Percentiles rank a stretch among this genome's conserved stretches.
These are phyloP conservation scores for Scaptomyza parva DNA, from an alignment of 2,888 invertebrate genomes.

Conservation along the genomic window DNA sequence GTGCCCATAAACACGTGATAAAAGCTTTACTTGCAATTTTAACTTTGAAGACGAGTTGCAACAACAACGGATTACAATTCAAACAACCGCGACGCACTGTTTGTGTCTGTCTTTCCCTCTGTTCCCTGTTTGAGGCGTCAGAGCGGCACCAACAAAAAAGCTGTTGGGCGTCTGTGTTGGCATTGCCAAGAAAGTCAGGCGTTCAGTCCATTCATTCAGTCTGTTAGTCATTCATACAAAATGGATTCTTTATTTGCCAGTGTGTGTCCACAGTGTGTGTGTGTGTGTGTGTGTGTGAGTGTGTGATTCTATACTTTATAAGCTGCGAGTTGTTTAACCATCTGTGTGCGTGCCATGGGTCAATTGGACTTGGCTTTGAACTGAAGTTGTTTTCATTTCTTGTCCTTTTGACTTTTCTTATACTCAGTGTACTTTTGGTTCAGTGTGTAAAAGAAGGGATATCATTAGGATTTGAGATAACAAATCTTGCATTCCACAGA, in stretches of 20 bases:
- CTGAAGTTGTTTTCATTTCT: slow-evolving; percentile 7
- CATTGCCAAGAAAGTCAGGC: slow-evolving; percentile 46
- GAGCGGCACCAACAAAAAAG: slow-evolving; percentile 62
- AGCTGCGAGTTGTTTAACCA: slow-evolving; percentile 44
- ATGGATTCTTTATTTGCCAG: slow-evolving; percentile 30
- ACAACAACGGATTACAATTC: slow-evolving; percentile 48
- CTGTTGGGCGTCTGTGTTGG: slow-evolving; percentile 39
- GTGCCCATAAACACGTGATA: slow-evolving; percentile 67
- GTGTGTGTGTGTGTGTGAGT: slow-evolving; percentile 39
- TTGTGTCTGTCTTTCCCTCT: neutral
- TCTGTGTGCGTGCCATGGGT: slow-evolving; percentile 41
- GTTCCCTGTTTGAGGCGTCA: slow-evolving; percentile 41
- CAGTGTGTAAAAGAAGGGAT: too few relatives aligned
- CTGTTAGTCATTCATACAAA: slow-evolving; percentile 30
- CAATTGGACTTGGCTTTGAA: slow-evolving; percentile 60
- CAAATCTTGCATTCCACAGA: neutral
- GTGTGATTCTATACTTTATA: slow-evolving; percentile 47
- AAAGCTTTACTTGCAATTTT: slow-evolving; percentile 74
- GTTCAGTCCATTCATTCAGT: slow-evolving; percentile 30
- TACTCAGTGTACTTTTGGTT: too few relatives aligned
- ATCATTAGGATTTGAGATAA: too few relatives aligned
- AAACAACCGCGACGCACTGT: slow-evolving; percentile 20
- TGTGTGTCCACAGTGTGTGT: slow-evolving; percentile 25
- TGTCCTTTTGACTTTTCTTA: neutral
- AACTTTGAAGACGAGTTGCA: slow-evolving; percentile 56